phyloP scores from a whole-genome alignment of 2,888 invertebrate species.

The Sicus ferrugineus region DNA sequence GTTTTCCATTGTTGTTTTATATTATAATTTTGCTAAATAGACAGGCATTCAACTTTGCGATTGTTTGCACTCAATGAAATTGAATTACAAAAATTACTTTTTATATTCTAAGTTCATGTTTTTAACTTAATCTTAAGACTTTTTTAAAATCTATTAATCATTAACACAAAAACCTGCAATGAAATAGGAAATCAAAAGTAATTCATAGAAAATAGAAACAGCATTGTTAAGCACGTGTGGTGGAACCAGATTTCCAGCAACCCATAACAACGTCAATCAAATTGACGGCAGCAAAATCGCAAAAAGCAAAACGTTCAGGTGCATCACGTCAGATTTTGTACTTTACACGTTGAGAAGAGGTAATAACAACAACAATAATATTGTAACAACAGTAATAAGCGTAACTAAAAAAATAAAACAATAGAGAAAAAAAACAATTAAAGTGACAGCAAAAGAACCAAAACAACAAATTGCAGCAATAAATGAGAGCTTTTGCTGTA shows the following conservation, averaged over 20 bases:
- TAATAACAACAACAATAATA: background rate
- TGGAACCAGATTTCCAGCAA: background rate
- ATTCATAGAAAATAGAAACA: too few species aligned
- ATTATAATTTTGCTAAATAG: too few species aligned
- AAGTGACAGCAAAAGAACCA: background rate
- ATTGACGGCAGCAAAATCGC: background rate
- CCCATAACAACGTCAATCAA: background rate
- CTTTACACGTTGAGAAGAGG: slow-evolving; percentile 15
- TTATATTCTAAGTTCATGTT: too few species aligned
- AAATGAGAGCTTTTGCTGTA: slow-evolving; percentile 5
- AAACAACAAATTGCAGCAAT: background rate
- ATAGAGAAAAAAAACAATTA: background rate
- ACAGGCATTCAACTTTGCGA: too few species aligned
- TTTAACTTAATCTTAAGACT: too few species aligned
- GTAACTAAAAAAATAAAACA: background rate
- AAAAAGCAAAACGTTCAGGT: background rate
- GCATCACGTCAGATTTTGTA: slow-evolving; percentile 21
- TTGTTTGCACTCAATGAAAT: too few species aligned
- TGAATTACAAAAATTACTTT: too few species aligned
- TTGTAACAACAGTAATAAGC: background rate
- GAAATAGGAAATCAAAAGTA: too few species aligned
- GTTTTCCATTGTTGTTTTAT: too few species aligned
- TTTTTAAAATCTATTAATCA: too few species aligned
- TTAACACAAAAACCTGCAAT: too few species aligned
- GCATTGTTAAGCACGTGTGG: slow-evolving; percentile 3